Conservation (phyloP, 2,797 vertebrate species). For the Heterohyrax brucei region DNA sequence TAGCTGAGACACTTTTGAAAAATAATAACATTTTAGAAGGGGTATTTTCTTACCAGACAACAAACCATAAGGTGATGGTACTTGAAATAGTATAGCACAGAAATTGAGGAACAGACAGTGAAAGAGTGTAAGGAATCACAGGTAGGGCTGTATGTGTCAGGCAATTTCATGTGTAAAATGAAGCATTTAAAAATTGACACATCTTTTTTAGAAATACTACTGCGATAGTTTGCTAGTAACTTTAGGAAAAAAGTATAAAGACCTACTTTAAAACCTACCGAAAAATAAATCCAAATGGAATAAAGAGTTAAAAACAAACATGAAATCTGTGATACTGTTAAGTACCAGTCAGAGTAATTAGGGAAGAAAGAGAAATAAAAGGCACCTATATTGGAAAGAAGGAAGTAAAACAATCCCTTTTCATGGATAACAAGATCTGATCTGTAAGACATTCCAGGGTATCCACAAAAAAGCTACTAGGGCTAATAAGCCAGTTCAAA, state of each 20-base stretch:
- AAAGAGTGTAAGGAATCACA: background rate
- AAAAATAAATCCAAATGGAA: conserved; percentile 52
- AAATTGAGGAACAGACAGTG: background rate
- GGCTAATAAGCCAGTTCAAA: too few relatives aligned
- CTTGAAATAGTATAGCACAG: conserved; percentile 25
- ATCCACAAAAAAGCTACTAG: too few relatives aligned
- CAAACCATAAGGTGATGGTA: conserved; percentile 30
- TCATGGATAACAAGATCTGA: too few relatives aligned
- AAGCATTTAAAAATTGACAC: background rate
- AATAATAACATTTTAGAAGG: conserved; percentile 1
- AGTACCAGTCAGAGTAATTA: too few relatives aligned
- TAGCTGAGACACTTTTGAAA: background rate
- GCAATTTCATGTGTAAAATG: conserved; percentile 24
- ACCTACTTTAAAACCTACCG: background rate
- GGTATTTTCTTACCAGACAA: background rate
- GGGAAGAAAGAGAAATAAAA: too few relatives aligned
- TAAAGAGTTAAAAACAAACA: conserved; percentile 42
- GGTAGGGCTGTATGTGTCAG: background rate
- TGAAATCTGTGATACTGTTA: background rate
- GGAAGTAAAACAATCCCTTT: too few relatives aligned
- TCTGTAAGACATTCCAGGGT: too few relatives aligned
- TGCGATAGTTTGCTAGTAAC: conserved; percentile 56
- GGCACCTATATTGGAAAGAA: too few relatives aligned
- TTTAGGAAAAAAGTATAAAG: background rate
- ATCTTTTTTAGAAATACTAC: background rate